Percentiles rank a stretch among this genome's conserved stretches.
Evolutionary conservation across 1,140 invertebrate genomes (phyloP).

Genomic region (Periplaneta americana): DNA sequence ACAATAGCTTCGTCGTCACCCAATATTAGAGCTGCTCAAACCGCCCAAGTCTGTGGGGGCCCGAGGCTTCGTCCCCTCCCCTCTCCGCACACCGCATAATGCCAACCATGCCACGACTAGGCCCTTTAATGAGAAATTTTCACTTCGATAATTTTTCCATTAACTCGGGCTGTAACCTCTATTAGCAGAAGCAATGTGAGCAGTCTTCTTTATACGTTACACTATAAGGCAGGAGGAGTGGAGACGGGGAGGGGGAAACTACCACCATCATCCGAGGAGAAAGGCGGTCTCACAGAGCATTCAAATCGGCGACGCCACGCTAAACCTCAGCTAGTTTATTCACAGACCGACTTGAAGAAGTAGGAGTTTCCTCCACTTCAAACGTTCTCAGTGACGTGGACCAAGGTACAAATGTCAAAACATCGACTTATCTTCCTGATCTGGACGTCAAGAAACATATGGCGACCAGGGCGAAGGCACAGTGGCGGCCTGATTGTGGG

Average conservation of each 20-base stretch:
- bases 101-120: conserved; percentile 12
- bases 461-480: no score
- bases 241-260: background rate
- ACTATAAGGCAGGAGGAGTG: background rate
- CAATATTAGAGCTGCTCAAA: background rate
- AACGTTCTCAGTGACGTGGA: no score
- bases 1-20: conserved; percentile 3
- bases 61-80: background rate
- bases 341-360: no score
- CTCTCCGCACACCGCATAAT: conserved; percentile 2
- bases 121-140: conserved; percentile 28
- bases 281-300: background rate
- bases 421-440: no score
- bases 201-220: conserved; percentile 17
- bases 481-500: no score
- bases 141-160: conserved; percentile 29
- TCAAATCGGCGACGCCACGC: background rate
- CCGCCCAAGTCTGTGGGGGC: background rate
- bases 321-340: background rate
- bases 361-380: no score
- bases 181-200: conserved; percentile 23
- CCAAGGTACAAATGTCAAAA: no score
- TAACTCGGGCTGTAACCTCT: conserved; percentile 25
- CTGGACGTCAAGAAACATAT: no score
- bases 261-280: no score